A percentile compares a stretch with the other conserved stretches of the same genome.
Evolutionary conservation across 2,888 invertebrate species (phyloP).

Genomic region (Troglohyphantes excavatus): DNA sequence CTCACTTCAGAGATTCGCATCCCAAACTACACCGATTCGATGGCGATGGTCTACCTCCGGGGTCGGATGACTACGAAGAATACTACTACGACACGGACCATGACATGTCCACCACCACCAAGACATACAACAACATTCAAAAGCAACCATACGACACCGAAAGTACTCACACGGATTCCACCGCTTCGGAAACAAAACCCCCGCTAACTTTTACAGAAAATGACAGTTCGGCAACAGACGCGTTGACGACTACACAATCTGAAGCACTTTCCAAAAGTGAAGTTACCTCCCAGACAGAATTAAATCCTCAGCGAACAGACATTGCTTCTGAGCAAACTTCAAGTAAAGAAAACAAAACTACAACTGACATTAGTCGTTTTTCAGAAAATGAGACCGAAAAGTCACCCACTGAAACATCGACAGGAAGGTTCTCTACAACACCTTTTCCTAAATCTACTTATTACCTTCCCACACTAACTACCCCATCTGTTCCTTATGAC

Average conservation of each 20-base stretch:
- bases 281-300: background rate
- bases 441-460: conserved; percentile 12
- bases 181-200: background rate
- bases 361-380: background rate
- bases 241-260: background rate
- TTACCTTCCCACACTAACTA: conserved; percentile 33
- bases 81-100: conserved; percentile 46
- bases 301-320: background rate
- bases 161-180: background rate
- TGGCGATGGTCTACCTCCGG: conserved; percentile 5
- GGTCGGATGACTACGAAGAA: conserved; percentile 61
- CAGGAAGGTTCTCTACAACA: conserved; percentile 19
- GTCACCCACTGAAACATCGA: background rate
- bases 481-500: background rate
- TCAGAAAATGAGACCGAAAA: background rate
- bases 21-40: conserved; percentile 30
- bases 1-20: conserved; percentile 37
- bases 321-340: too few species aligned
- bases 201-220: background rate
- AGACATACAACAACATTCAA: conserved; percentile 21
- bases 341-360: background rate
- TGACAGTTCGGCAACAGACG: background rate
- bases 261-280: background rate
- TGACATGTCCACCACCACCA: conserved; percentile 2
- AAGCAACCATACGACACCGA: background rate